Percentiles rank a stretch among this genome's conserved stretches.
phyloP scores from a whole-genome alignment of 2,113 vertebrate genomes.

The Anser cygnoides region DNA sequence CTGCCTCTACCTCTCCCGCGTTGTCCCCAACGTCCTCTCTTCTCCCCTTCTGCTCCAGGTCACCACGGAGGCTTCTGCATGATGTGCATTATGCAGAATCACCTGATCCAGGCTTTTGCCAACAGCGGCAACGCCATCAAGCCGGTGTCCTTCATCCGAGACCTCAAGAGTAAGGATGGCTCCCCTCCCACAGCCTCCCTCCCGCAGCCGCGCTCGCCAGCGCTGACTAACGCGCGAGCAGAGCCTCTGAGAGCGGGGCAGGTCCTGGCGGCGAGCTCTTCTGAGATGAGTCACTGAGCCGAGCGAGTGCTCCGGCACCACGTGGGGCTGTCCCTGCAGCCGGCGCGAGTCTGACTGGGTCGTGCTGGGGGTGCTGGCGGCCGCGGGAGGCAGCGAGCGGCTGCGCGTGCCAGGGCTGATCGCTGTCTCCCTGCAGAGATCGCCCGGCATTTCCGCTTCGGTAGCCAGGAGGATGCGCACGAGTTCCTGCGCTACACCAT shows the following conservation, averaged over 20 bases:
- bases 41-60: conserved; percentile 75
- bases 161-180: conserved; percentile 90
- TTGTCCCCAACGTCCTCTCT: fast-evolving
- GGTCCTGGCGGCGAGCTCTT: neutral
- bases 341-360: neutral
- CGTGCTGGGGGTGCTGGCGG: neutral
- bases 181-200: neutral
- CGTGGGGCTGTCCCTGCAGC: neutral
- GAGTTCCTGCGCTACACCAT: conserved; percentile 95
- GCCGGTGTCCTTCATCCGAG: conserved; percentile 90
- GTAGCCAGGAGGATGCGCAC: conserved; percentile 94
- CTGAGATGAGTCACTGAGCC: neutral
- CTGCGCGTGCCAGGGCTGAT: neutral
- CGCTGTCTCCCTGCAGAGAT: conserved; percentile 80
- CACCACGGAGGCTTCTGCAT: conserved; percentile 94
- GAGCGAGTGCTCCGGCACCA: neutral
- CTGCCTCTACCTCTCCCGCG: neutral
- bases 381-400: neutral
- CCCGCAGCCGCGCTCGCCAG: fast-evolving
- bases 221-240: neutral
- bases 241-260: neutral
- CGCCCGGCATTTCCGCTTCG: conserved; percentile 91
- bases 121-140: conserved; percentile 94
- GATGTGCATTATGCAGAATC: conserved; percentile 98
- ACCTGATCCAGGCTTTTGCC: conserved; percentile 91